Base-by-base conservation (phyloP, 2,797 vertebrate genomes). In the Melanotaenia pygmaea region DNA sequence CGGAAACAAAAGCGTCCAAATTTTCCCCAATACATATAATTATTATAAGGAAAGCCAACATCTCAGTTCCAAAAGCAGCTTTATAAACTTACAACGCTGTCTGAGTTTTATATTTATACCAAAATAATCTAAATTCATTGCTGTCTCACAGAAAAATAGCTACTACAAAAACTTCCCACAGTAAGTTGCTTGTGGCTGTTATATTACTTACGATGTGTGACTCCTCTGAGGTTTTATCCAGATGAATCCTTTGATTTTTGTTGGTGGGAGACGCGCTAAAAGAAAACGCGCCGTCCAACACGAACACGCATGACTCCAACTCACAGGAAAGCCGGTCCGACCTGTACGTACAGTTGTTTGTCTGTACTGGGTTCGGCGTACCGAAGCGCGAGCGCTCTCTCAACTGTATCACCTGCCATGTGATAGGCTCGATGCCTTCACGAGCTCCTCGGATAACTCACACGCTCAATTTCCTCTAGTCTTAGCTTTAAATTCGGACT, bases 361-460 rank as follows among this genome's bases (percentile, higher is more conserved):
- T 30, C 45, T 2, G 32, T 2, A 22, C 62, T 34, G 66, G 35
- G 32, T 24, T 26, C 5, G 54, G 20, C 9, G 56, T 0, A 5
- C 59, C 2, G 69, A 1, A n/a, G 72, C 67, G 10, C 64, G 70
- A 72, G 81, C 77, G 69, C 67, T 51, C 54, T 45, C 62, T 75
- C 81, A 57, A 66, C 72, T 38, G 54, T 20, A 54, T 83, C 88
- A 90, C 85, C 88, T 89, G 88, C 86, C 84, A 84, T 89, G 86
- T 86, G 88, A 90, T 67, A 67, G 66, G n/a, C 67, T 30, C 13
- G 81, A 26, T 65, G 86, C 84, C 14, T 90, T 88, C 83, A 86
- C 0, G 68, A 9, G 28, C 53, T 3, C 8, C 77, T 74, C 80
- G 86, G 5, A 80, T 4, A 78, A 77, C n/a, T 58, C 20, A 0